Conservation (phyloP, 2,888 invertebrate species). For the Xestia xanthographa region DNA sequence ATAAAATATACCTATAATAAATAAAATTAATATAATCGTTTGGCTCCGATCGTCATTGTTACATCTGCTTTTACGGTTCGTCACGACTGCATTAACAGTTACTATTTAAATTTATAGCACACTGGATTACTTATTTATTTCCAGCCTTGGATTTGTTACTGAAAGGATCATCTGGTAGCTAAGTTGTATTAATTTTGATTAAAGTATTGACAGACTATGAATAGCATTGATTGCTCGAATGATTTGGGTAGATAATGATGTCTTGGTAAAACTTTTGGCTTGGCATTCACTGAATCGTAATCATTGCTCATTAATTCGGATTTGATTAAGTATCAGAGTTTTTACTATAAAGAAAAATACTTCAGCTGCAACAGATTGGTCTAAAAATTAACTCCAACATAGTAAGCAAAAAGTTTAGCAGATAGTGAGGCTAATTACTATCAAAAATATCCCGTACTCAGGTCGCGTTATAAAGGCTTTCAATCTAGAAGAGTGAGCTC, state of each 20-base stretch:
- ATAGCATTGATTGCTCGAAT: conserved; percentile 27
- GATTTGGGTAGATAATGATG: conserved; percentile 12
- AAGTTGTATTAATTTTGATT: conserved; percentile 48
- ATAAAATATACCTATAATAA: conserved; percentile 58
- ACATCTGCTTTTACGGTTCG: conserved; percentile 64
- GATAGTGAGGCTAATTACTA: neutral
- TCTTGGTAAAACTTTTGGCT: neutral
- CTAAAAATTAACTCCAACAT: neutral
- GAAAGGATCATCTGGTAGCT: conserved; percentile 54
- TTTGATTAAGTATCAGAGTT: neutral
- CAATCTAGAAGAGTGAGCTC: neutral
- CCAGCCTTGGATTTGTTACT: conserved; percentile 57
- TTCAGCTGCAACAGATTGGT: neutral
- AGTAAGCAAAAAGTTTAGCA: neutral
- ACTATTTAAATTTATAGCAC: conserved; percentile 60
- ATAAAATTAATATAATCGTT: conserved; percentile 50
- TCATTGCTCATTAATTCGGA: conserved; percentile 2
- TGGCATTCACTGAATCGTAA: neutral
- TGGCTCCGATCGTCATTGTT: conserved; percentile 57
- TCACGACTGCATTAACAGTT: conserved; percentile 68
- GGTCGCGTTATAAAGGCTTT: neutral
- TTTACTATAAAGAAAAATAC: neutral
- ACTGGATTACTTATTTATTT: conserved; percentile 55
- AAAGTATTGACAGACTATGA: conserved; percentile 27
- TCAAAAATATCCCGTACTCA: neutral